Percentiles rank a stretch among this genome's conserved stretches.
phyloP scores from a whole-genome alignment of 1,140 invertebrate species.

The Zelostemma sp. region DNA sequence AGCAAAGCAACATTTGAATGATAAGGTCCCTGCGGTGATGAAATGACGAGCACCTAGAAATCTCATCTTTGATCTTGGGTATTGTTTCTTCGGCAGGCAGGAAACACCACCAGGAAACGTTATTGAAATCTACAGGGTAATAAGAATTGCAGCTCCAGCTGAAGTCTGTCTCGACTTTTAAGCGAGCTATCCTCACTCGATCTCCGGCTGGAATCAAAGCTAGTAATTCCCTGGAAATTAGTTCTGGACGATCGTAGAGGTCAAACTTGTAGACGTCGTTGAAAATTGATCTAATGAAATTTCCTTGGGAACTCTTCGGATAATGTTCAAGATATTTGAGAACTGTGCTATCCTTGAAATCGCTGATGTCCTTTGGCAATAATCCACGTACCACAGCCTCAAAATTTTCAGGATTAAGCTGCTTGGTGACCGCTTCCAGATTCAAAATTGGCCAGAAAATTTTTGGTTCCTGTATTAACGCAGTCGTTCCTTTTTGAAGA shows the following conservation, averaged over 20 bases:
- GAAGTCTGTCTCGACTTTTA: conserved; percentile 34
- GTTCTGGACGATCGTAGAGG: no score
- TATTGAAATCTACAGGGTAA: no score
- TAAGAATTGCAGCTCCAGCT: conserved; percentile 16
- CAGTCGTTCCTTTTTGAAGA: conserved; percentile 43
- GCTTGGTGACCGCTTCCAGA: conserved; percentile 37
- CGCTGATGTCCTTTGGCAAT: conserved; percentile 39
- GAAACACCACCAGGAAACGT: conserved; percentile 52
- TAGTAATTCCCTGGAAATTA: no score
- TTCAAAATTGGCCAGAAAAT: no score
- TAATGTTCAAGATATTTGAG: conserved; percentile 47
- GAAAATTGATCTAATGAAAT: no score
- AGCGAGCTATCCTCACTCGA: conserved; percentile 42
- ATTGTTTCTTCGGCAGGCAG: conserved; percentile 49
- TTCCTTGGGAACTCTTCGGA: no score
- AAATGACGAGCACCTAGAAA: conserved; percentile 21
- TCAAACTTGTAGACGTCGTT: no score
- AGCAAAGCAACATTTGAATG: conserved; percentile 51
- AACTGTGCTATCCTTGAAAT: no score
- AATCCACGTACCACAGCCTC: conserved; percentile 44
- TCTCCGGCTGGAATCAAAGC: conserved; percentile 47
- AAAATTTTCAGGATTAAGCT: conserved; percentile 42
- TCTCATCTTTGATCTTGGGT: conserved; percentile 41
- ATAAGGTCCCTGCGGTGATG: conserved; percentile 17
- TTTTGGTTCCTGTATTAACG: conserved; percentile 32